Conservation (phyloP, 2,888 invertebrate species). For the Volucella bombylans region DNA sequence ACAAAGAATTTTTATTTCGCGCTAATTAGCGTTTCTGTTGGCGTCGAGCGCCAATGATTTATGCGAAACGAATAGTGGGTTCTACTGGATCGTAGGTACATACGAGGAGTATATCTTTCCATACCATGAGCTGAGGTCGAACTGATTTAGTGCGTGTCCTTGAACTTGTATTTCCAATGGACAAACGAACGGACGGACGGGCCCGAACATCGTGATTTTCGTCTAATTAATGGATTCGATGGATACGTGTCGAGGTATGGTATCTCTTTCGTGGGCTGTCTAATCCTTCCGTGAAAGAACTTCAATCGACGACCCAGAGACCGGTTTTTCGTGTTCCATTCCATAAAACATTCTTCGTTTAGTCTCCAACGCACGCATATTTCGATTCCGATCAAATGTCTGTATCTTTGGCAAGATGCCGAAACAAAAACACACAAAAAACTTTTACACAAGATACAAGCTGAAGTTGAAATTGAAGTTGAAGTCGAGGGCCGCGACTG, state of each 20-base stretch:
- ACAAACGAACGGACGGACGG: constrained; percentile 20
- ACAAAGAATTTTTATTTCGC: constrained; percentile 7
- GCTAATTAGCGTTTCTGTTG: constrained; percentile 33
- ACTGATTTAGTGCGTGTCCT: constrained; percentile 60
- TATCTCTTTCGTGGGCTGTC: constrained; percentile 9
- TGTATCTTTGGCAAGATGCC: constrained; percentile 20
- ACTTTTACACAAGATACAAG: constrained; percentile 10
- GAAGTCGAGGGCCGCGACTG: not conserved
- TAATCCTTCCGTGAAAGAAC: constrained; percentile 50
- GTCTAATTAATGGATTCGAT: constrained; percentile 55
- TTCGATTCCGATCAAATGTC: constrained; percentile 34
- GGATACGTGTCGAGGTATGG: constrained; percentile 5
- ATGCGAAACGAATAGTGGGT: not conserved
- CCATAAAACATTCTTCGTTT: constrained; percentile 30
- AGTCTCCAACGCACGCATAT: constrained; percentile 36
- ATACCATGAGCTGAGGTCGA: constrained; percentile 1
- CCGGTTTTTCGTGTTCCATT: constrained; percentile 65
- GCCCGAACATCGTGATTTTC: constrained; percentile 32
- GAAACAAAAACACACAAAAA: not conserved
- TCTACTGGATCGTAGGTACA: too few species aligned
- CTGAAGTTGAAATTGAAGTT: not conserved
- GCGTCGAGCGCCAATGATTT: constrained; percentile 29
- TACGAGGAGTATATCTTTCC: not conserved
- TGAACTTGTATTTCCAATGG: constrained; percentile 61
- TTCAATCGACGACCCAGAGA: constrained; percentile 30